A percentile compares a stretch with the other conserved stretches of the same genome.
Conservation (phyloP, 2,888 invertebrate species). For the Timema podura region DNA sequence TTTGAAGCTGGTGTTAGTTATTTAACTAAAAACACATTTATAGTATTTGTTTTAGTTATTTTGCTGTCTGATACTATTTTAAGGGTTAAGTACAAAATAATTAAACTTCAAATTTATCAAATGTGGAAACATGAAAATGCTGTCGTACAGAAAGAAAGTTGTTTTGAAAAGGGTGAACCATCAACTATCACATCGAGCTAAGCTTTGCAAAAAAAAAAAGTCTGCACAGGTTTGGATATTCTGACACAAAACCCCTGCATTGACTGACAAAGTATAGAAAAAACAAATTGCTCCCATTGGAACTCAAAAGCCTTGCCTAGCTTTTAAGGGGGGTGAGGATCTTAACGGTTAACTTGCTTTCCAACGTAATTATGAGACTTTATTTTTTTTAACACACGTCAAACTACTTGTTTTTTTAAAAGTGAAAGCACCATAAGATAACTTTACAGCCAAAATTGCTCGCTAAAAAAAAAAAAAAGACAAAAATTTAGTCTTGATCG, state of each 20-base stretch:
- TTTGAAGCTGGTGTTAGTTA: constrained; percentile 14
- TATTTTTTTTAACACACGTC: too few species aligned
- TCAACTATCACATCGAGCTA: constrained; percentile 28
- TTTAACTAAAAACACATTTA: background rate
- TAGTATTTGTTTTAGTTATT: background rate
- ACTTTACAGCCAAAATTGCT: background rate
- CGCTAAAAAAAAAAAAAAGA: background rate
- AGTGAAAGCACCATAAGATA: background rate
- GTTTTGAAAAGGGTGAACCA: constrained; percentile 14
- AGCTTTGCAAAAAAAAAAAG: constrained; percentile 18
- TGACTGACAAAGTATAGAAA: constrained; percentile 18
- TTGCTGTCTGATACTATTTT: background rate
- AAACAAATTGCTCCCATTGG: constrained; percentile 20
- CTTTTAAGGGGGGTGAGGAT: constrained; percentile 5
- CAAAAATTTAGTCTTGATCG: too few species aligned
- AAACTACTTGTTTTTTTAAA: too few species aligned
- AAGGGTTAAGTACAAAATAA: background rate
- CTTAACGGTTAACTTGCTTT: too few species aligned
- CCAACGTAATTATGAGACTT: too few species aligned
- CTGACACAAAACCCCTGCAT: constrained; percentile 17
- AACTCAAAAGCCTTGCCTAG: constrained; percentile 21
- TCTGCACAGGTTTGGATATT: background rate
- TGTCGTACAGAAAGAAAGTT: background rate
- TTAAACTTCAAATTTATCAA: constrained; percentile 1
- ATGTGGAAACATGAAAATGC: background rate